Conservation (phyloP, 2,797 vertebrate species). For the Cyclopterus lumpus region DNA sequence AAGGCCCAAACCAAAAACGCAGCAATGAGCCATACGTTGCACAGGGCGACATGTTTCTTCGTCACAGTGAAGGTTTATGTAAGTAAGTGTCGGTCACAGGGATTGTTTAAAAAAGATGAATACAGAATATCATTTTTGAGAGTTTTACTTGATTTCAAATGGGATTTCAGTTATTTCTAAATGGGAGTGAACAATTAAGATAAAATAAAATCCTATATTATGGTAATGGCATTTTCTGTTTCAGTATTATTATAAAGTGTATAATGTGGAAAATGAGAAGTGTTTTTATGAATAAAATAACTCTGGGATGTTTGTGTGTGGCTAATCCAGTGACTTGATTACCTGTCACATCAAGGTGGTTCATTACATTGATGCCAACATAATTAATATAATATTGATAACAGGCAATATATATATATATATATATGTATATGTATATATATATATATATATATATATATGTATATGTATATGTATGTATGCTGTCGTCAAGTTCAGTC, state of each 20-base stretch:
- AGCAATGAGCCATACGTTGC: background rate
- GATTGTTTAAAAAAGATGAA: background rate
- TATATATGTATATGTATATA: slow-evolving; percentile 25
- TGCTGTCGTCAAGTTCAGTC: slow-evolving; percentile 25
- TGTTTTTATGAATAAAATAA: background rate
- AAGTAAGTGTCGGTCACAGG: background rate
- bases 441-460: slow-evolving; percentile 1
- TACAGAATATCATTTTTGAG: background rate
- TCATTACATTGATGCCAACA: background rate
- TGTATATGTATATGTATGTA: too few relatives aligned
- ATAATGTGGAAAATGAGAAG: background rate
- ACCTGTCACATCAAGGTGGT: background rate
- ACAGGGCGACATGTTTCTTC: too few relatives aligned
- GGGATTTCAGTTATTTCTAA: background rate
- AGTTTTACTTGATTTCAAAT: background rate
- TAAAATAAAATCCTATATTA: background rate
- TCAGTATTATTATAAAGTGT: background rate
- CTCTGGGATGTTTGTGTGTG: background rate
- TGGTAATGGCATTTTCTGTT: background rate
- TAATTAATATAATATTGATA: background rate
- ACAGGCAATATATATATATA: background rate
- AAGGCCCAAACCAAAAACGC: background rate
- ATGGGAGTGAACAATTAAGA: background rate
- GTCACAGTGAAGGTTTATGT: background rate
- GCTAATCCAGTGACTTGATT: background rate